A percentile compares a stretch with the other conserved stretches of the same genome.
Conservation (phyloP, 2,797 vertebrate genomes). For the Xenops minutus region DNA sequence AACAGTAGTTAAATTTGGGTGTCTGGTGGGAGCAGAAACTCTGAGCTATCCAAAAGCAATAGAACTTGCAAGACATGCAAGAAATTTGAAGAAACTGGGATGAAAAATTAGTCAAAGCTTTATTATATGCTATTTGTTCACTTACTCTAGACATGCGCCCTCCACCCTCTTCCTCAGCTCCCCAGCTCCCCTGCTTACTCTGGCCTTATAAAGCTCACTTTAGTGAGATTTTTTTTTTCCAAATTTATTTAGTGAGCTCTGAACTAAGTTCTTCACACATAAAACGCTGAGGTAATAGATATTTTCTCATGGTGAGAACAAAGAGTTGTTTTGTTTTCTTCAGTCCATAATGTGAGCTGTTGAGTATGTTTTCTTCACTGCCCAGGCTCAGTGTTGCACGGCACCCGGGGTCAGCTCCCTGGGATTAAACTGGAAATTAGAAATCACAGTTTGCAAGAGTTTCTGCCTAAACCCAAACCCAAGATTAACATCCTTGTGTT, state of each 20-base stretch:
- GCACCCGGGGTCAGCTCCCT: neutral
- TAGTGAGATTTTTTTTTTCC: neutral
- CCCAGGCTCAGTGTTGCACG: neutral
- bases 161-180: rapidly evolving
- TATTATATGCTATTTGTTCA: neutral
- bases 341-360: neutral
- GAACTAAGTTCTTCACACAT: neutral
- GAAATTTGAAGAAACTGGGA: neutral
- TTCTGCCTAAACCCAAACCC: neutral
- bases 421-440: neutral
- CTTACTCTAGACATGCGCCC: neutral
- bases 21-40: neutral
- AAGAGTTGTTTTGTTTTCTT: neutral
- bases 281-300: neutral
- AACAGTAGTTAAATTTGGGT: neutral
- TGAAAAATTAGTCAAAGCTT: neutral
- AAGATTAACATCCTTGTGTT: neutral
- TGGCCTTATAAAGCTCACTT: neutral
- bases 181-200: neutral
- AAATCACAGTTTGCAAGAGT: neutral
- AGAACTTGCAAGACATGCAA: neutral
- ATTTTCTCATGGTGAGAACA: neutral
- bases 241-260: neutral
- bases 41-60: neutral
- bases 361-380: neutral